Conservation (phyloP, 2,113 vertebrate genomes). For the Cariama cristata region DNA sequence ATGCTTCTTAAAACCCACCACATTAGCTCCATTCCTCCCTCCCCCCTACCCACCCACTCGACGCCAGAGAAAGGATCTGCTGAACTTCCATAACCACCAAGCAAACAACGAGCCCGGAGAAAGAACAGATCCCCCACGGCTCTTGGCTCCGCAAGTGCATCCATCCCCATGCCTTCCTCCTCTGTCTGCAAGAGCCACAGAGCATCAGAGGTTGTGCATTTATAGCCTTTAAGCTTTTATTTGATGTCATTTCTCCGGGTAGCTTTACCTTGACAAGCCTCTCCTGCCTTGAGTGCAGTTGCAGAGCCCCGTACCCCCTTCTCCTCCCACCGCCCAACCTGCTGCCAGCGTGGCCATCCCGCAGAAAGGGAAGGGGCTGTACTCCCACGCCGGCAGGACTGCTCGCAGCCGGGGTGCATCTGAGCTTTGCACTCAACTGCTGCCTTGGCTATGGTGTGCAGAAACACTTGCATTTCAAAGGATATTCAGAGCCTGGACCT, state of each 20-base stretch:
- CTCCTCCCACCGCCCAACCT: accelerated
- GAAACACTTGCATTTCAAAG: neutral
- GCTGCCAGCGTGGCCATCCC: neutral
- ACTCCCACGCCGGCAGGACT: neutral
- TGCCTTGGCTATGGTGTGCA: neutral
- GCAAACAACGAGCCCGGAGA: neutral
- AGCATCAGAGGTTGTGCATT: neutral
- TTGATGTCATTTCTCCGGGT: neutral
- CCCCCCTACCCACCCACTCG: accelerated
- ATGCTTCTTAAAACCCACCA: neutral
- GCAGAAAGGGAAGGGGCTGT: neutral
- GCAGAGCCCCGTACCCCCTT: accelerated
- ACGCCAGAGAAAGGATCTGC: neutral
- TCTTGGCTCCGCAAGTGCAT: neutral
- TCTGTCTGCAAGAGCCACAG: neutral
- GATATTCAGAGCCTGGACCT: neutral
- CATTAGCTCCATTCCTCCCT: accelerated
- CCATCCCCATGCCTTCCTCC: neutral
- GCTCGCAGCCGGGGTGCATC: accelerated
- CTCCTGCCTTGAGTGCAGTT: neutral
- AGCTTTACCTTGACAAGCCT: accelerated
- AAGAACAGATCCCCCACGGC: accelerated
- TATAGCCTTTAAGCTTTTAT: neutral
- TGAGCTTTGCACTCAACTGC: neutral
- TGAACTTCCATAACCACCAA: neutral